Evolutionary conservation across 2,113 vertebrate species (phyloP), one percentile per base, ranked within the genome.

Genomic region (Hydrochoerus hydrochaeris): DNA sequence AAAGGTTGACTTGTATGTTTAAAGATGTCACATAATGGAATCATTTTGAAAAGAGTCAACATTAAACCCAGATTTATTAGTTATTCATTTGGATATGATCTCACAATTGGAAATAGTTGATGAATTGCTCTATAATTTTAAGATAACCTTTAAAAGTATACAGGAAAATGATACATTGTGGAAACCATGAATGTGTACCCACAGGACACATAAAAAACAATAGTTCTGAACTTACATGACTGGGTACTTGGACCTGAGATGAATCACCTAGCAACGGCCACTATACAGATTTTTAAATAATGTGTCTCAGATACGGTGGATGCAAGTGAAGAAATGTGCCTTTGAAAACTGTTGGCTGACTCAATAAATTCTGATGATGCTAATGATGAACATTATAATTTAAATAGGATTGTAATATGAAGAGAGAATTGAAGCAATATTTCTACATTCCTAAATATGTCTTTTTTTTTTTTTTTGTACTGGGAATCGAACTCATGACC

Each of bases 41-140:
- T 91, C 16, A n/a, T 94, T 85, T 92, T 95, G 77, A 85, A 85
- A 90, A 89, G 54, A 82, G 16, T 57, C 67, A 89, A 67, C 46
- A 93, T 90, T 84, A 80, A 71, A 82, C 26, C 57, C 14, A 65
- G 46, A 91, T 58, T 85, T 95, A 65, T 85, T 93, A 96, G 63
- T 71, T 83, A 54, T 75, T 35, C 44, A 14, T 84, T 85, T 81
- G 26, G 26, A 93, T 67, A 80, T 28, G 49, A 91, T 86, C 65
- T 91, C 65, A 77, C 20, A 81, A 38, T 77, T 80, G 13, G 28
- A 96, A 84, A 88, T n/a, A 71, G 35, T 67, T 89, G n/a, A 69
- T 30, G 63, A 20, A 52, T 77, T 71, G 19, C 46, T 65, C 60
- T 71, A 24, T 65, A 49, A 87, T 65, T 96, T 94, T 49, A 83